A percentile compares a stretch with the other conserved stretches of the same genome.
Conservation (phyloP, 2,888 invertebrate genomes). For the Tiliacea citrago region DNA sequence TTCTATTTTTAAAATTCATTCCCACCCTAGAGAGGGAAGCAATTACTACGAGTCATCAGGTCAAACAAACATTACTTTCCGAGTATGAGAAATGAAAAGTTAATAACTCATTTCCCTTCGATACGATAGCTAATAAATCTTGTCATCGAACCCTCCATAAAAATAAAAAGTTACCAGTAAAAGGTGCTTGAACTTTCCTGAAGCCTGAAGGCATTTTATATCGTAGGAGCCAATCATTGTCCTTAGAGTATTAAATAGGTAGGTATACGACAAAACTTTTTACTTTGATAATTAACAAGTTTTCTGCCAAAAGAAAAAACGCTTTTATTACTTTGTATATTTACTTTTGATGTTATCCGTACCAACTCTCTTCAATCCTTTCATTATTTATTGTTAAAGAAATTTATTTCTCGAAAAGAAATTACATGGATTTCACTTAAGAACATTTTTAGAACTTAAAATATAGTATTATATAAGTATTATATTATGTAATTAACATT, state of each 20-base stretch:
- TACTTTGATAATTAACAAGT: constrained; percentile 4
- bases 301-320: not conserved
- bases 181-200: not conserved
- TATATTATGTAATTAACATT: constrained; percentile 13
- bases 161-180: not conserved
- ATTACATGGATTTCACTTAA: too few species aligned
- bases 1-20: too few species aligned
- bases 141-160: not conserved
- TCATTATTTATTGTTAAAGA: too few species aligned
- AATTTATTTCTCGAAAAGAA: too few species aligned
- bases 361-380: not conserved
- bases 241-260: not conserved
- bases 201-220: not conserved
- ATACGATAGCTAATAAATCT: not conserved
- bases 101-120: not conserved
- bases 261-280: not conserved
- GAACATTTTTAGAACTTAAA: too few species aligned
- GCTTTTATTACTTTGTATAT: not conserved
- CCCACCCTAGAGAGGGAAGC: too few species aligned
- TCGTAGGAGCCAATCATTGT: not conserved
- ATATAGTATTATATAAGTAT: too few species aligned
- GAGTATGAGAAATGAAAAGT: too few species aligned
- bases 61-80: too few species aligned
- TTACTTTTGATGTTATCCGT: not conserved
- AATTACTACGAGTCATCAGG: too few species aligned